A percentile compares a stretch with the other conserved stretches of the same genome.
Conservation (phyloP, 2,797 vertebrate species). For the Onychomys leucogaster region DNA sequence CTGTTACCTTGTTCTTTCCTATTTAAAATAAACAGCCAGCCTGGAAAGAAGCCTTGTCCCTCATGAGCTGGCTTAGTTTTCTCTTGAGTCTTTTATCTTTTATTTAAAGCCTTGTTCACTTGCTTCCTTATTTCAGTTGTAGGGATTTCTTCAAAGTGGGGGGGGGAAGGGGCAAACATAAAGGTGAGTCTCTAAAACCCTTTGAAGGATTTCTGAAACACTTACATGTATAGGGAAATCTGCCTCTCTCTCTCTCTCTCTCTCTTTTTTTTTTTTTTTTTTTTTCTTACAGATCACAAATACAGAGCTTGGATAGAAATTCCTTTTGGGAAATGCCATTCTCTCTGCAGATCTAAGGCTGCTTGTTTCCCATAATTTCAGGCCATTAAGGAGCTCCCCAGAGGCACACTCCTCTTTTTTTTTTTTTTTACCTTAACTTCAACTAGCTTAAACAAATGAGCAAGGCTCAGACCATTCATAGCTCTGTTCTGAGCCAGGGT, state of each 20-base stretch:
- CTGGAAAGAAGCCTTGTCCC: slow-evolving; percentile 34
- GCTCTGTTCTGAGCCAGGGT: background rate
- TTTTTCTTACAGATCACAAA: background rate
- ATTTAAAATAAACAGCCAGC: slow-evolving; percentile 63
- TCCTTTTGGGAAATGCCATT: background rate
- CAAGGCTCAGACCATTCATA: background rate
- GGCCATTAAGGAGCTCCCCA: background rate
- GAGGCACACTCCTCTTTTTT: background rate
- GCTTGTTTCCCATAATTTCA: background rate
- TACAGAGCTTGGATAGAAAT: background rate
- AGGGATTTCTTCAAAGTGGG: slow-evolving; percentile 41
- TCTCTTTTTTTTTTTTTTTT: too few species aligned
- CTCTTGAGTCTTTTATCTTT: background rate
- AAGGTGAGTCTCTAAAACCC: background rate
- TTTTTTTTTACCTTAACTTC: background rate
- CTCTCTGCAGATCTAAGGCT: background rate
- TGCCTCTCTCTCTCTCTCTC: background rate
- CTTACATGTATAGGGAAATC: background rate
- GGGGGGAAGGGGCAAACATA: background rate
- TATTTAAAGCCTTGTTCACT: background rate
- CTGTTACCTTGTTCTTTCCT: slow-evolving; percentile 33
- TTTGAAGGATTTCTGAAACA: slow-evolving; percentile 33
- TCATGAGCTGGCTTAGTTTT: slow-evolving; percentile 35
- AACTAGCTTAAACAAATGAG: background rate
- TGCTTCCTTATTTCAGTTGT: background rate